These are phyloP conservation scores for Protosalanx chinensis DNA, from an alignment of 2,797 vertebrate genomes.

Conservation along the genomic window DNA sequence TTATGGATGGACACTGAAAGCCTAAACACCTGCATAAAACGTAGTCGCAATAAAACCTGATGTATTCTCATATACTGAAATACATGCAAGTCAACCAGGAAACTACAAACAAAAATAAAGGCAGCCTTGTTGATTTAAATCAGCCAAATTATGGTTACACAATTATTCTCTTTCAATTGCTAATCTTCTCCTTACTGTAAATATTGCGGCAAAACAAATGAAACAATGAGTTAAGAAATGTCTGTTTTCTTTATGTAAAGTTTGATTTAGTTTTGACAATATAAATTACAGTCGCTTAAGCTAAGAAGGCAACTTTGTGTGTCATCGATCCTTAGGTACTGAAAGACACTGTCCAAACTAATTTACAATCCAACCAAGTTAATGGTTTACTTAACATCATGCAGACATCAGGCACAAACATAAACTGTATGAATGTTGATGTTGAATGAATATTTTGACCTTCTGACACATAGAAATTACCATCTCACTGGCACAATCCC, in stretches of 20 bases:
- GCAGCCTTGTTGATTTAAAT: too few species aligned
- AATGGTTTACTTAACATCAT: conserved; percentile 27
- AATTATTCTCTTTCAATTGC: too few species aligned
- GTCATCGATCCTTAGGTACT: conserved; percentile 40
- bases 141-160: too few species aligned
- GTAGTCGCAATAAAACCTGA: too few species aligned
- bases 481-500: conserved; percentile 5
- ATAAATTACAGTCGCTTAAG: conserved; percentile 64
- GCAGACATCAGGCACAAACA: conserved; percentile 48
- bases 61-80: too few species aligned
- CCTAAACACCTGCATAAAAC: too few species aligned
- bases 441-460: conserved; percentile 6
- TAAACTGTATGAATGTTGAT: conserved; percentile 32
- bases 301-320: conserved; percentile 39
- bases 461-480: neutral
- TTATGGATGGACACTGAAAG: too few species aligned
- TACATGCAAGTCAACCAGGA: too few species aligned
- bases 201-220: neutral
- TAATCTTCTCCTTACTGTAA: too few species aligned
- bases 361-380: conserved; percentile 22
- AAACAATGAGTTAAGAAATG: conserved; percentile 38
- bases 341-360: conserved; percentile 56
- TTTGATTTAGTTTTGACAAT: conserved; percentile 66
- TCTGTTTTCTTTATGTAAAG: conserved; percentile 63
- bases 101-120: too few species aligned